These are phyloP conservation scores for Caenorhabditis sp. DNA, from an alignment of 2,888 invertebrate genomes.

Conservation along the genomic window DNA sequence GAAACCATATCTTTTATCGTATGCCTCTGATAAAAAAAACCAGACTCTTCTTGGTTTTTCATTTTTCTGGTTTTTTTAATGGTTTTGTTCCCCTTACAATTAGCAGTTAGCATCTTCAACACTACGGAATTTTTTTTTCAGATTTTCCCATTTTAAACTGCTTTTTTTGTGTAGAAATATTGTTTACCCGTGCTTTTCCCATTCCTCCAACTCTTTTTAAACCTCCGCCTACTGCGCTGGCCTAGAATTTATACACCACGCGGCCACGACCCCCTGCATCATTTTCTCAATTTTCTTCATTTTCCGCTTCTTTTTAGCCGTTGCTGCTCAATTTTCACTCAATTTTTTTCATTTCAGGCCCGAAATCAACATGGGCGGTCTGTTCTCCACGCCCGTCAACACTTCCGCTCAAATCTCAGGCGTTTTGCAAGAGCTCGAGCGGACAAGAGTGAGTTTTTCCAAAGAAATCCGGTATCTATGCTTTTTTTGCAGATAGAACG, in stretches of 20 bases:
- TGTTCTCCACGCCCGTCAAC: constrained; percentile 27
- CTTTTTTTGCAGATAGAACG: constrained; percentile 60
- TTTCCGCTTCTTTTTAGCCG: not conserved
- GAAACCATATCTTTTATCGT: not conserved
- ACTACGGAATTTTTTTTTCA: too few species aligned
- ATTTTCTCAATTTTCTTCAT: not conserved
- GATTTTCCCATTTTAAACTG: too few species aligned
- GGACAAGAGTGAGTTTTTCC: constrained; percentile 35
- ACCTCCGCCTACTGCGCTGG: not conserved
- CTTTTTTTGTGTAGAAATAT: too few species aligned
- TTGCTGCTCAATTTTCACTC: not conserved
- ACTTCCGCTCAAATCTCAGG: constrained; percentile 38
- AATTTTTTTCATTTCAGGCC: not conserved
- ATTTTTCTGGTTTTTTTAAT: not conserved
- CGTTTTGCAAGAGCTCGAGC: constrained; percentile 44
- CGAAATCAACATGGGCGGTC: constrained; percentile 33
- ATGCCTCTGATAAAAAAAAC: not conserved
- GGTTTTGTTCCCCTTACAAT: not conserved
- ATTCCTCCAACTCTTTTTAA: too few species aligned
- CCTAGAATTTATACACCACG: not conserved
- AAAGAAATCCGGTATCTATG: not conserved
- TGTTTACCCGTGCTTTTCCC: too few species aligned
- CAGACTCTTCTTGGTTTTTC: not conserved
- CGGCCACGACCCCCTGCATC: not conserved
- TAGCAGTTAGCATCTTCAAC: too few species aligned